phyloP scores from a whole-genome alignment of 2,888 invertebrate genomes.

The Yponomeuta plumbellus region DNA sequence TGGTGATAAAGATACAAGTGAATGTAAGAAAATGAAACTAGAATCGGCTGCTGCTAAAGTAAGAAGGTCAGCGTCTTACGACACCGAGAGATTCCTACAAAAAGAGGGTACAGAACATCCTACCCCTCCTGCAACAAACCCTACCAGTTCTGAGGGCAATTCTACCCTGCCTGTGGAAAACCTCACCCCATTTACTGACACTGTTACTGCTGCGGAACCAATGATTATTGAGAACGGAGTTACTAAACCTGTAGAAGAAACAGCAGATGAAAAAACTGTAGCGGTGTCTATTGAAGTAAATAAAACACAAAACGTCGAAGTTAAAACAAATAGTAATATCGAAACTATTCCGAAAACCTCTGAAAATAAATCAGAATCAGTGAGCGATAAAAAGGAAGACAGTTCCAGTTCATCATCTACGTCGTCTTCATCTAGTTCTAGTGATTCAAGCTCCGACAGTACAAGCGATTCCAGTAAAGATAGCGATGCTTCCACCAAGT shows the following conservation, averaged over 20 bases:
- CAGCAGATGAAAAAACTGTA: not conserved
- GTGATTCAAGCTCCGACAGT: conserved; percentile 71
- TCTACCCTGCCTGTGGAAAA: not conserved
- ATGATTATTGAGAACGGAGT: not conserved
- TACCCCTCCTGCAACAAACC: not conserved
- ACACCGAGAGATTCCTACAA: conserved; percentile 47
- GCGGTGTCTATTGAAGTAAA: not conserved
- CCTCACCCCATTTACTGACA: not conserved
- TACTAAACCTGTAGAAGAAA: not conserved
- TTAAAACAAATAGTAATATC: not conserved
- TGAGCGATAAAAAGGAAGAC: conserved; percentile 39
- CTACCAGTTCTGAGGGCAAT: not conserved
- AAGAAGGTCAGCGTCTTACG: conserved; percentile 63
- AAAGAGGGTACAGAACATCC: conserved; percentile 31
- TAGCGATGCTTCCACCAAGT: conserved; percentile 69
- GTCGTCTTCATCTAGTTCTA: conserved; percentile 72
- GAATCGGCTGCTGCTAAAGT: conserved; percentile 67
- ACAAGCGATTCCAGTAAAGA: conserved; percentile 72
- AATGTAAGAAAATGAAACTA: conserved; percentile 56
- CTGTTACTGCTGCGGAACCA: not conserved
- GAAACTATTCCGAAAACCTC: conserved; percentile 11
- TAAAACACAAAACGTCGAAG: conserved; percentile 11
- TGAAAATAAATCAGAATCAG: conserved; percentile 9
- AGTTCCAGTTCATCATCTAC: conserved; percentile 59
- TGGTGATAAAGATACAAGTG: conserved; percentile 61